Evolutionary conservation across 2,797 vertebrate genomes (phyloP).

Genomic region (Coracias cyanogaster): DNA sequence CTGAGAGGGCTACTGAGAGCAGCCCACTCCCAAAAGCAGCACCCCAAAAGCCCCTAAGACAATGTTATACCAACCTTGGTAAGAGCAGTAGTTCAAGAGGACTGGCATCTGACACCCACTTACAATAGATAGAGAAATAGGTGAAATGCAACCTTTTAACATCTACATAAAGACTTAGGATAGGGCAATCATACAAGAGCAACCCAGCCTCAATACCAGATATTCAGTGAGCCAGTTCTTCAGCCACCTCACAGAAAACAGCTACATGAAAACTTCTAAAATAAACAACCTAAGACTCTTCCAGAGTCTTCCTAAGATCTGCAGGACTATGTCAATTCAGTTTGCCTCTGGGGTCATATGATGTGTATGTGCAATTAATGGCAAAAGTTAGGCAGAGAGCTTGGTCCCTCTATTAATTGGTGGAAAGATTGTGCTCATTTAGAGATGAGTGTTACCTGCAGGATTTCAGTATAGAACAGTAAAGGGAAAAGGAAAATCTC

Average conservation of each 20-base stretch:
- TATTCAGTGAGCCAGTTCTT: neutral
- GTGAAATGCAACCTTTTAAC: neutral
- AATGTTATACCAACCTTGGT: neutral
- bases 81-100: neutral
- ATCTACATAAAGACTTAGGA: neutral
- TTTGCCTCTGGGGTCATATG: neutral
- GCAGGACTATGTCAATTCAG: neutral
- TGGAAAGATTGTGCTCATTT: neutral
- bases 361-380: neutral
- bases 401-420: neutral
- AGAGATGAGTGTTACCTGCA: neutral
- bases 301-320: neutral
- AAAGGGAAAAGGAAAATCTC: neutral
- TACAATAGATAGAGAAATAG: rapidly evolving
- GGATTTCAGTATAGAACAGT: neutral
- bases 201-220: neutral
- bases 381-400: neutral
- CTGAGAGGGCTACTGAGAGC: neutral
- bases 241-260: neutral
- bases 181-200: neutral
- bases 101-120: neutral
- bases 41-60: neutral
- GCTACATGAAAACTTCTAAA: neutral
- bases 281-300: neutral
- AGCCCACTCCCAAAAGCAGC: neutral